A percentile compares a stretch with the other conserved stretches of the same genome.
phyloP scores from a whole-genome alignment of 1,140 invertebrate genomes.

The Sminthurides bifidus region DNA sequence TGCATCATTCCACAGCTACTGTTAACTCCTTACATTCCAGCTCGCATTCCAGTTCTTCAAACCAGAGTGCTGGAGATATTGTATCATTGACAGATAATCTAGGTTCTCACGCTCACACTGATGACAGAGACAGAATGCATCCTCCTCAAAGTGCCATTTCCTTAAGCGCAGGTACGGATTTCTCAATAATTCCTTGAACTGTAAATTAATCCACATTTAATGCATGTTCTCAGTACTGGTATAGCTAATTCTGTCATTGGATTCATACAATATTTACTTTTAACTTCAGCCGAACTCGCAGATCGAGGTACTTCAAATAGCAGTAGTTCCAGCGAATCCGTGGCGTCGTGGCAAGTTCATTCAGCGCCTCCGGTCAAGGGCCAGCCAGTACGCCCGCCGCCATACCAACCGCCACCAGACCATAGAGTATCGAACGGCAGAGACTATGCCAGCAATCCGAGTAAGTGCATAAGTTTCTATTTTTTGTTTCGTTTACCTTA shows the following conservation, averaged over 20 bases:
- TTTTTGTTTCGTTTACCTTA: not conserved
- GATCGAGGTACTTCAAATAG: conserved; percentile 35
- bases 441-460: conserved; percentile 16
- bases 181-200: not conserved
- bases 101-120: conserved; percentile 20
- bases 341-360: conserved; percentile 43
- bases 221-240: not conserved
- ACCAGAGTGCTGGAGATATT: conserved; percentile 30
- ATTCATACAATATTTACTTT: not conserved
- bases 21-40: conserved; percentile 31
- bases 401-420: conserved; percentile 34
- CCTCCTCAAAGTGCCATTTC: no score
- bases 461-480: conserved; percentile 3
- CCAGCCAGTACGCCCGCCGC: conserved; percentile 34
- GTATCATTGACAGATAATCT: conserved; percentile 11
- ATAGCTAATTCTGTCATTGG: not conserved
- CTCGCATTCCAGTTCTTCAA: conserved; percentile 31
- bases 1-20: conserved; percentile 26
- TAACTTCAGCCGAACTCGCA: not conserved
- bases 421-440: conserved; percentile 27
- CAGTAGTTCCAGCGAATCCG: conserved; percentile 61
- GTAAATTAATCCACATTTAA: not conserved
- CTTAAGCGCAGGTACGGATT: not conserved
- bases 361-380: conserved; percentile 34
- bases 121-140: conserved; percentile 11